phyloP scores from a whole-genome alignment of 2,113 vertebrate species.

The Entomyzon cyanotis region DNA sequence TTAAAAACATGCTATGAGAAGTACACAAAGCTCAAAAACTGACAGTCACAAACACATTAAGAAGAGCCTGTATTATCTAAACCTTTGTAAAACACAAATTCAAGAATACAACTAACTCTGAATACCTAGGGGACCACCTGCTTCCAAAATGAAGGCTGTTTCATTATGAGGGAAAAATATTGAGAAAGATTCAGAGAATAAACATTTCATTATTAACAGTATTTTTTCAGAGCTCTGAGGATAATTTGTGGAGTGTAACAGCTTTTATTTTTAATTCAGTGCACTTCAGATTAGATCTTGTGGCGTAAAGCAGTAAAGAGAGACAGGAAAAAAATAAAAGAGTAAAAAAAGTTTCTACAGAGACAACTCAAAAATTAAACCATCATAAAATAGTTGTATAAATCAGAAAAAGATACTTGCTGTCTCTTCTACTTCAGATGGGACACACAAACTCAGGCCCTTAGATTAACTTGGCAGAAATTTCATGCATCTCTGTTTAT shows the following conservation, averaged over 20 bases:
- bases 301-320: background rate
- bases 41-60: background rate
- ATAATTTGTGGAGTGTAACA: background rate
- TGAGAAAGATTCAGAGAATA: background rate
- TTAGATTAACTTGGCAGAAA: background rate
- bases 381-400: background rate
- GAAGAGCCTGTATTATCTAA: background rate
- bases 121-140: background rate
- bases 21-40: background rate
- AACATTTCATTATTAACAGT: background rate
- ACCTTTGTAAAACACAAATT: background rate
- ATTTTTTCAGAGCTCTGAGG: background rate
- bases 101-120: background rate
- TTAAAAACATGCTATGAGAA: background rate
- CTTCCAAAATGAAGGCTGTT: background rate
- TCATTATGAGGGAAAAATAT: accelerated
- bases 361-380: background rate
- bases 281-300: background rate
- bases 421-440: background rate
- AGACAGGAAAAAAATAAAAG: background rate
- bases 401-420: background rate
- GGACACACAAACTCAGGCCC: background rate
- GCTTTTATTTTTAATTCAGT: background rate
- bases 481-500: background rate
- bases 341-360: background rate